These are phyloP conservation scores for Proterorhinus semilunaris DNA, from an alignment of 2,113 vertebrate genomes.

Conservation along the genomic window DNA sequence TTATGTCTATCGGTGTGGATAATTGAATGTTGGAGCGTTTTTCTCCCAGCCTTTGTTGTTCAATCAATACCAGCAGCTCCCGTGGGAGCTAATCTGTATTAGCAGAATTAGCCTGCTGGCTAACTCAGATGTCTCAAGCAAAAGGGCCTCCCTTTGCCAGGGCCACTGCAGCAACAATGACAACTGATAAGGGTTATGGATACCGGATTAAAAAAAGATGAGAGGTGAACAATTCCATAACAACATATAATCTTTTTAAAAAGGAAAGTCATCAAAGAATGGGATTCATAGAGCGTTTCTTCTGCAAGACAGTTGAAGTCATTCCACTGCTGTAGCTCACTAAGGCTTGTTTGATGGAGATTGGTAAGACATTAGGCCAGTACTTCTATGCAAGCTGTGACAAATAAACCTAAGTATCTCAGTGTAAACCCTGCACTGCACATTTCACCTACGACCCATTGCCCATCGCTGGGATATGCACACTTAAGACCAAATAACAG, in stretches of 20 bases:
- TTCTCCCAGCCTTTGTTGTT: conserved; percentile 78
- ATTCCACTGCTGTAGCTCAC: no score
- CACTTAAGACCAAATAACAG: neutral
- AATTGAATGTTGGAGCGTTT: conserved; percentile 80
- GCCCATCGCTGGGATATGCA: no score
- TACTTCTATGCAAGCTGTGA: neutral
- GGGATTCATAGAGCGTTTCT: neutral
- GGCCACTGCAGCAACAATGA: conserved; percentile 14
- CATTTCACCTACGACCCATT: no score
- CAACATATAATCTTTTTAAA: neutral
- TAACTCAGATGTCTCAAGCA: conserved; percentile 74
- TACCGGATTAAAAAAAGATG: neutral
- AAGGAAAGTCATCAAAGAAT: neutral
- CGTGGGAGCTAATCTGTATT: conserved; percentile 81
- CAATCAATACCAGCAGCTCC: conserved; percentile 76
- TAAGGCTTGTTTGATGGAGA: no score
- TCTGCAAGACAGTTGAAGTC: neutral
- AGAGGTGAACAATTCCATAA: neutral
- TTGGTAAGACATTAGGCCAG: no score
- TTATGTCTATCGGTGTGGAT: conserved; percentile 79
- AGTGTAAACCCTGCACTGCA: no score
- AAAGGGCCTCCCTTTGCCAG: conserved; percentile 12
- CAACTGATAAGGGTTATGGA: conserved; percentile 6
- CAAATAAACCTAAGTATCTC: neutral
- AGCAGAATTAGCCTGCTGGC: conserved; percentile 78